Evolutionary conservation across 2,797 vertebrate genomes (phyloP).

Genomic region (Leucoraja ocellata): DNA sequence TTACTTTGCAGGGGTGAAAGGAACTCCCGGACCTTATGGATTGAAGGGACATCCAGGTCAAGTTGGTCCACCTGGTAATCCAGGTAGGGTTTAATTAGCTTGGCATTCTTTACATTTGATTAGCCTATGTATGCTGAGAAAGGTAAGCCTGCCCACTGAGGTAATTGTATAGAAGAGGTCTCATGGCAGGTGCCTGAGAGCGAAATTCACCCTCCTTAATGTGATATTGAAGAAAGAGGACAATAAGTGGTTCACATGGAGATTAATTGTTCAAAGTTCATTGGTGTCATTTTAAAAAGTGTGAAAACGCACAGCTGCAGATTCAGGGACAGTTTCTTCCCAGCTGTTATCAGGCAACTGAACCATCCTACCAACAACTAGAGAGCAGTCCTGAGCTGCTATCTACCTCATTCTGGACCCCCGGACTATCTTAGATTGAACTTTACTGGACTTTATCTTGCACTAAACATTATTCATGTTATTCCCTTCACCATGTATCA

Average conservation of each 20-base stretch:
- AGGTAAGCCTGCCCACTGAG: neutral
- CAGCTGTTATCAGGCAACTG: too few relatives aligned
- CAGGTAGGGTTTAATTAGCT: constrained; percentile 54
- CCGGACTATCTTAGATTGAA: too few relatives aligned
- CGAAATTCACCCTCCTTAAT: neutral
- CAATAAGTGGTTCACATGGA: neutral
- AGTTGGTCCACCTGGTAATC: constrained; percentile 55
- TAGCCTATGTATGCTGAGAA: neutral
- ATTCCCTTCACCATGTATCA: too few relatives aligned
- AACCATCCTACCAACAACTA: too few relatives aligned
- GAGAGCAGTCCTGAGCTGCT: too few relatives aligned
- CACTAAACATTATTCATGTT: too few relatives aligned
- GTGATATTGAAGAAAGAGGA: neutral
- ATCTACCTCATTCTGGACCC: too few relatives aligned
- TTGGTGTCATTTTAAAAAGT: neutral
- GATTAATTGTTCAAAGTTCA: neutral
- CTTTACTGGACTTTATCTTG: too few relatives aligned
- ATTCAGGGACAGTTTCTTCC: too few relatives aligned
- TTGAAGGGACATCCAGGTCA: constrained; percentile 64
- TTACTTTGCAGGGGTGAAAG: constrained; percentile 72
- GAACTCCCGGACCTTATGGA: constrained; percentile 69
- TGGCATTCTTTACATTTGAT: neutral
- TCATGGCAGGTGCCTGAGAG: neutral
- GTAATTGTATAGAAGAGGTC: neutral
- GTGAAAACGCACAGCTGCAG: too few relatives aligned